phyloP scores from a whole-genome alignment of 53 echinoderm and acorn worm genomes.

The Holothuria scabra region DNA sequence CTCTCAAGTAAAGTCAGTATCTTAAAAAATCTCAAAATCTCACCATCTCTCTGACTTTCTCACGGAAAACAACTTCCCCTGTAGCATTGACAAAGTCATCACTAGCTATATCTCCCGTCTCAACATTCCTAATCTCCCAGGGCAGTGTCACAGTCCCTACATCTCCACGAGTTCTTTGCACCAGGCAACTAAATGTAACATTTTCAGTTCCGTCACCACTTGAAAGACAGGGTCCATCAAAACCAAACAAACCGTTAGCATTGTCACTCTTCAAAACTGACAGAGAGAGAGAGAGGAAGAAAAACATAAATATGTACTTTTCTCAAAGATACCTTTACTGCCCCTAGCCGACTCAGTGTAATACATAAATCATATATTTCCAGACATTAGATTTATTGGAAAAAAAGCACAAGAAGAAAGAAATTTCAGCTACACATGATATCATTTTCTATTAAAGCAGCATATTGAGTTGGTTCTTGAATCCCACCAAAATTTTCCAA shows the following conservation, averaged over 20 bases:
- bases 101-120: conserved; percentile 60
- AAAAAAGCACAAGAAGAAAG: too few relatives aligned
- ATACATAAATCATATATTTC: too few relatives aligned
- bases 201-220: conserved; percentile 55
- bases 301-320: neutral
- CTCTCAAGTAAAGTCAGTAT: neutral
- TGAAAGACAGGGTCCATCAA: conserved; percentile 73
- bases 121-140: conserved; percentile 78
- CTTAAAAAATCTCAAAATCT: neutral
- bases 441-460: too few relatives aligned
- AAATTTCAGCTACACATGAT: too few relatives aligned
- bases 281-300: neutral
- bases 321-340: too few relatives aligned
- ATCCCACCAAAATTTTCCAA: too few relatives aligned
- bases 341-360: too few relatives aligned
- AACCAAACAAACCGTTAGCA: conserved; percentile 95
- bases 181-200: conserved; percentile 74
- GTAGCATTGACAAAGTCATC: conserved; percentile 86
- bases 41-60: conserved; percentile 86
- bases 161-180: conserved; percentile 89
- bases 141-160: conserved; percentile 87
- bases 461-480: too few relatives aligned
- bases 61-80: conserved; percentile 78
- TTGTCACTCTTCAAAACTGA: conserved; percentile 98
- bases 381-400: too few relatives aligned